A percentile compares a stretch with the other conserved stretches of the same genome.
phyloP scores from a whole-genome alignment of 2,113 vertebrate genomes.

The Cariama cristata region DNA sequence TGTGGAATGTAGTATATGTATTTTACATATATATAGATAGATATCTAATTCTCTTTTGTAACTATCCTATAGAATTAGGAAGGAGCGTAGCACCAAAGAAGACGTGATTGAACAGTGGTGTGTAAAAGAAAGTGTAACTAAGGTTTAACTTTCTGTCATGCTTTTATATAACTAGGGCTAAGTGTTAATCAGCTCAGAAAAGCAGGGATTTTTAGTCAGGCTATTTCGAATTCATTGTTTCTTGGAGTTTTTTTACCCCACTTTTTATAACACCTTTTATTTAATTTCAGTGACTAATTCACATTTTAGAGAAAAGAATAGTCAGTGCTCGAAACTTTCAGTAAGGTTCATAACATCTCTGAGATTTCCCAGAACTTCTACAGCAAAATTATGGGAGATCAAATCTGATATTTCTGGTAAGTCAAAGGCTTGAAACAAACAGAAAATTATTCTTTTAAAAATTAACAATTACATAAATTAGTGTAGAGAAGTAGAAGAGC shows the following conservation, averaged over 20 bases:
- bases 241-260: background rate
- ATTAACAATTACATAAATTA: background rate
- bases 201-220: slow-evolving; percentile 14
- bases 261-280: background rate
- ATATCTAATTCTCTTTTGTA: background rate
- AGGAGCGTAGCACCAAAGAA: background rate
- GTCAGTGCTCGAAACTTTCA: background rate
- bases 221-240: background rate
- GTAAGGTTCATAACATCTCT: background rate
- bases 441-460: background rate
- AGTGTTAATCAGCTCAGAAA: background rate
- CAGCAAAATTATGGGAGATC: background rate
- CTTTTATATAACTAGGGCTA: background rate
- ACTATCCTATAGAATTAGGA: background rate
- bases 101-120: background rate
- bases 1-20: background rate
- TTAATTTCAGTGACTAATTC: slow-evolving; percentile 17
- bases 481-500: background rate
- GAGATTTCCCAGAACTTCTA: background rate
- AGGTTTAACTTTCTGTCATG: background rate
- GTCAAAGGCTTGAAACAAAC: background rate
- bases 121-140: background rate
- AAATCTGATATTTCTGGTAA: background rate
- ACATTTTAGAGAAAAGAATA: slow-evolving; percentile 10
- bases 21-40: background rate